Conservation (phyloP, 2,888 invertebrate genomes). For the Meteorus colon region DNA sequence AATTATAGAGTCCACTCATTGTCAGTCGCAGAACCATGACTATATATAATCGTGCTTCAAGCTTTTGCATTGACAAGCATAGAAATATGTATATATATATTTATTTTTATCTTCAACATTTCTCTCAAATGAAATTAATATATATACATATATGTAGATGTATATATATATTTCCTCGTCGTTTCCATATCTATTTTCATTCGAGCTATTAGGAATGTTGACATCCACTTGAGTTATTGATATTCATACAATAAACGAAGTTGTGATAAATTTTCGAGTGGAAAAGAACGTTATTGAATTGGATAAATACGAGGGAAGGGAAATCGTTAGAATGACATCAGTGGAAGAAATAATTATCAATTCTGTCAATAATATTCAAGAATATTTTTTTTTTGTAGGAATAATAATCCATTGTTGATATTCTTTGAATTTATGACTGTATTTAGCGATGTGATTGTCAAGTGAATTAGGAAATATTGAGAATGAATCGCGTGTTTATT, state of each 20-base stretch:
- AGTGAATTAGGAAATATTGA: no score
- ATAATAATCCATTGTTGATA: no score
- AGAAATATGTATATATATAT: not conserved
- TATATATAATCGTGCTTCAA: conserved; percentile 2
- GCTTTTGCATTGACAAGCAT: conserved; percentile 12
- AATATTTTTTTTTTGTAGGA: no score
- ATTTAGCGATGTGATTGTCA: no score
- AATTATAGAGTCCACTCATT: conserved; percentile 28
- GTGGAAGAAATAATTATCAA: no score
- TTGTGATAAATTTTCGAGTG: no score
- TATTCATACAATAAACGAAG: not conserved
- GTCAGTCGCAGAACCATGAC: conserved; percentile 20
- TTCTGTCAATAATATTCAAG: no score
- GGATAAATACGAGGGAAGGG: no score
- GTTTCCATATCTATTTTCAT: not conserved
- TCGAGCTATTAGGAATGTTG: not conserved
- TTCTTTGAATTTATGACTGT: no score
- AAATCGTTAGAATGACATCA: no score
- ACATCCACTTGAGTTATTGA: not conserved
- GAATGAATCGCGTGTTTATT: no score
- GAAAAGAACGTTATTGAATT: not conserved
- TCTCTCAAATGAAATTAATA: not conserved
- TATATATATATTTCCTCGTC: not conserved
- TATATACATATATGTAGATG: not conserved
- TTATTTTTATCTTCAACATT: not conserved